A percentile compares a stretch with the other conserved stretches of the same genome.
Evolutionary conservation across 2,113 vertebrate genomes (phyloP).

Genomic region (Camelus bactrianus): DNA sequence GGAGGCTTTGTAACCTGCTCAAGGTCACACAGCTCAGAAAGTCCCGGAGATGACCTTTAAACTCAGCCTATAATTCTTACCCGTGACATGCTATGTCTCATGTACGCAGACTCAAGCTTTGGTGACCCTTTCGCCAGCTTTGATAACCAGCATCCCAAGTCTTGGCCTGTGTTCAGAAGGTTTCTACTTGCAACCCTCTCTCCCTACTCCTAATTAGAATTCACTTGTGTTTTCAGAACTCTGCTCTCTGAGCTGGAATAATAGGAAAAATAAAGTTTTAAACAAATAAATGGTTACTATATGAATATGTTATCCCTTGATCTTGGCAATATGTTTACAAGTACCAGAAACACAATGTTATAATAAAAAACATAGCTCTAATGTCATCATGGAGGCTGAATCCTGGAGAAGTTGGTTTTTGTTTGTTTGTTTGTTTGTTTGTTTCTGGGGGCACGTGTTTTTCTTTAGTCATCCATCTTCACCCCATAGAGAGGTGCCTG

Average conservation of each 20-base stretch:
- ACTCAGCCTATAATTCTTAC: not conserved
- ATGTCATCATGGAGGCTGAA: not conserved
- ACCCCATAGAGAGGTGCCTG: not conserved
- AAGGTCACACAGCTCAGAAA: not conserved
- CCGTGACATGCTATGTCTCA: not conserved
- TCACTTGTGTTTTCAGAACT: constrained; percentile 16
- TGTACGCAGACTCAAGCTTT: not conserved
- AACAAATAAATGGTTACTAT: not conserved
- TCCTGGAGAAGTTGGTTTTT: not conserved
- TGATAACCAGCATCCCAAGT: not conserved
- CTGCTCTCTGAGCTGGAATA: not conserved
- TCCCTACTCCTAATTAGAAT: not conserved
- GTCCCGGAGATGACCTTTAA: not conserved
- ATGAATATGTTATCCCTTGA: not conserved
- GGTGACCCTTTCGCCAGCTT: not conserved
- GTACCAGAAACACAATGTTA: not conserved
- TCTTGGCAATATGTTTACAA: constrained; percentile 1
- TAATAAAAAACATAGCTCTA: not conserved
- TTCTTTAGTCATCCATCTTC: not conserved
- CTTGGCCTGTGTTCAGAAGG: constrained; percentile 29
- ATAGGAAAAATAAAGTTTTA: not conserved
- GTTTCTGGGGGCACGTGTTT: not conserved
- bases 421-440: not conserved
- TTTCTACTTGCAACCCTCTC: not conserved
- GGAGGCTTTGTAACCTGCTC: not conserved